Evolutionary conservation across 1,140 invertebrate species (phyloP).

Genomic region (Pseudachorutes palmiensis): DNA sequence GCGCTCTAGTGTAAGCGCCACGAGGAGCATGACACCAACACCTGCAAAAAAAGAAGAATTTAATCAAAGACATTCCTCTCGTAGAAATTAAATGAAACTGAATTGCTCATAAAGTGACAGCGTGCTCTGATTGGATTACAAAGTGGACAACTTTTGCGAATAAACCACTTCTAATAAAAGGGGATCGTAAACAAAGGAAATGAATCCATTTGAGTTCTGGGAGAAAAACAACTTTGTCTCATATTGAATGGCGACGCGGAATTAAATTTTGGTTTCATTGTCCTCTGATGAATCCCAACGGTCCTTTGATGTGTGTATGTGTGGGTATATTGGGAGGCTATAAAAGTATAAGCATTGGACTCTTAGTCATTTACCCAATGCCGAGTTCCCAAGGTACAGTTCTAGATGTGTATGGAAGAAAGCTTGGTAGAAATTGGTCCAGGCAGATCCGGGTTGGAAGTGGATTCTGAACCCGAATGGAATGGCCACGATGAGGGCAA

Average conservation of each 20-base stretch:
- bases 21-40: conserved; percentile 66
- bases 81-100: not conserved
- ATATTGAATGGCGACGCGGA: no score
- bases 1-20: conserved; percentile 67
- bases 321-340: not conserved
- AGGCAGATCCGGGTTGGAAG: conserved; percentile 56
- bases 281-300: no score
- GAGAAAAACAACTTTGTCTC: no score
- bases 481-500: conserved; percentile 62
- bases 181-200: no score
- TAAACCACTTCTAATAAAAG: no score
- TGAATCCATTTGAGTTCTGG: no score
- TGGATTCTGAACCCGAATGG: conserved; percentile 61
- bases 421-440: conserved; percentile 55
- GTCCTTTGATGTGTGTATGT: no score
- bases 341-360: not conserved
- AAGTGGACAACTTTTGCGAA: no score
- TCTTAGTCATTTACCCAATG: conserved; percentile 49
- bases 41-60: conserved; percentile 45
- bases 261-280: no score
- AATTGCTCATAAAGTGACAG: no score
- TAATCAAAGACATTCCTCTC: conserved; percentile 9
- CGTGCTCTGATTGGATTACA: no score
- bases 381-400: conserved; percentile 64
- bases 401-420: conserved; percentile 66